Evolutionary conservation across 2,113 vertebrate species (phyloP), one percentile per base, ranked within the genome.

Genomic region (Percopsis transmontana): DNA sequence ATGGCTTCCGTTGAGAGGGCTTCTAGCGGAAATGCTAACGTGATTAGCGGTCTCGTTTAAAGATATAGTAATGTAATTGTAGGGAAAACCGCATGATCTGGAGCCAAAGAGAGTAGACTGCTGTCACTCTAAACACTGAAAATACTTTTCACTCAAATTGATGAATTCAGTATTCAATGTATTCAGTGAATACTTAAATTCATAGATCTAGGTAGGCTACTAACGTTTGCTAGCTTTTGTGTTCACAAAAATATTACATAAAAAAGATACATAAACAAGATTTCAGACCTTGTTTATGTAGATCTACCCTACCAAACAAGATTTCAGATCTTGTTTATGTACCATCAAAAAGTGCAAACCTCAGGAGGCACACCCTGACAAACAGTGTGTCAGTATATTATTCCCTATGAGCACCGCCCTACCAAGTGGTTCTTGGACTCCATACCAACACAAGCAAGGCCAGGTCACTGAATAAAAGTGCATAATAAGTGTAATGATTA

Each of bases 1-100:
- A 90, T 86, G 67, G 59, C 69, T 88, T 91, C 88, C 80, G 62
- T 59, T 82, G 78, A 58, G 74, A 20, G 58, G 77, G 84, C 85
- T 83, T 71, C 76, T 80, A 81, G 73, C 44, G 66, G 76, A 83
- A 70, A 48, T 70, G 69, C 72, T 84, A 89, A 91, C 54, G 2
- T 74, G 69, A 89, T 91, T 89, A 88, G 71, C 19, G 50, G 71
- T 62, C 72, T 81, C 66, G 77, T 80, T 60, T 68, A 62, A 82
- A 83, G 80, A 79, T 72, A 63, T 70, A 21, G 53, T 86, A 82
- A 91, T 86, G 68, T 76, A 72, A 88, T 89, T 80, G 55, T 60
- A 44, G 56, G 68, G 70, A 58, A 70, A 68, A 54, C 70, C 60
- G 76, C 58, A 72, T 57, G 62, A 85, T 79, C 67, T 61, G 41